A percentile compares a stretch with the other conserved stretches of the same genome.
Evolutionary conservation across 2,113 vertebrate species (phyloP).

Genomic region (Xenus cinereus): DNA sequence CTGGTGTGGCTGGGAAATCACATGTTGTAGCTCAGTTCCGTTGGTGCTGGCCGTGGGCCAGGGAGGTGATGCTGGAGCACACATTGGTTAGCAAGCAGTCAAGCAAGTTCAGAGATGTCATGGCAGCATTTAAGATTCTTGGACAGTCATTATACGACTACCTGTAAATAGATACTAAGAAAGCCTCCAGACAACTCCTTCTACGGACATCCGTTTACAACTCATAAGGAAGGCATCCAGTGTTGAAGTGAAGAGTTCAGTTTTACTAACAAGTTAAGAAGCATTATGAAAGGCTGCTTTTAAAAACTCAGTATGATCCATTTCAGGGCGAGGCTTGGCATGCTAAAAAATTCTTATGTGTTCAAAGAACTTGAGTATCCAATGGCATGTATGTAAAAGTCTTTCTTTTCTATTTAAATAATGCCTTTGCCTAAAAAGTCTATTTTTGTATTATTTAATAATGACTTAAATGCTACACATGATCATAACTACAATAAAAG

Average conservation of each 20-base stretch:
- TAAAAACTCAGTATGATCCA: neutral
- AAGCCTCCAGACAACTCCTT: neutral
- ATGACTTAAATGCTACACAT: conserved; percentile 17
- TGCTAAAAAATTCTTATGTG: neutral
- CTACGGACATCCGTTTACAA: neutral
- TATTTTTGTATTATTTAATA: neutral
- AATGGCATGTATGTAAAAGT: neutral
- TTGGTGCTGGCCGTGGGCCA: accelerated
- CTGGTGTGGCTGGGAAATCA: neutral
- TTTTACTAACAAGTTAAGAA: neutral
- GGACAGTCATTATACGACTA: neutral
- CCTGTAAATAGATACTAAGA: neutral
- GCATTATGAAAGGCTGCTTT: neutral
- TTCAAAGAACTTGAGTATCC: neutral
- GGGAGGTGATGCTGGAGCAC: accelerated
- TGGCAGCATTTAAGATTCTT: neutral
- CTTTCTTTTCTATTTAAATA: neutral
- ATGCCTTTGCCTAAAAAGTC: neutral
- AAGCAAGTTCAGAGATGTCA: neutral
- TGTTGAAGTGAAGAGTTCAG: neutral
- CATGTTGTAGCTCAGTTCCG: accelerated
- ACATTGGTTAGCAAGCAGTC: neutral
- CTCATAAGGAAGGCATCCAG: neutral
- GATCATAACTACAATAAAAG: neutral
- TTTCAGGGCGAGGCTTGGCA: neutral